Evolutionary conservation across 2,113 vertebrate genomes (phyloP).

Genomic region (Pleuronectes platessa): DNA sequence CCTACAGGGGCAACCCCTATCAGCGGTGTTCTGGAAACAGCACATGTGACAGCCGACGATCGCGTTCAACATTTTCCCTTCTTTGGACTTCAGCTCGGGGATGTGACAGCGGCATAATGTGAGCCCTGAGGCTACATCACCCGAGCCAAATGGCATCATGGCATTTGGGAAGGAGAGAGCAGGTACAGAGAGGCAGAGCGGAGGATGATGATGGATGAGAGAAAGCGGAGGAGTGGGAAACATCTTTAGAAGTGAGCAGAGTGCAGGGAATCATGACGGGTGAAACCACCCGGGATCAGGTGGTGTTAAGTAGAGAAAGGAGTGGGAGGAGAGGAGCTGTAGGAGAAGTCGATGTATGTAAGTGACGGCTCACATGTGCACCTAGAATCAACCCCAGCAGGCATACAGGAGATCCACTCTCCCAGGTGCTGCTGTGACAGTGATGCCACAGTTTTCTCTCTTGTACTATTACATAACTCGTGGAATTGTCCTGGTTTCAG

Average conservation of each 20-base stretch:
- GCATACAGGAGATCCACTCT: constrained; percentile 34
- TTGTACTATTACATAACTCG: constrained; percentile 37
- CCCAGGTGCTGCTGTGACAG: constrained; percentile 48
- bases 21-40: constrained; percentile 27
- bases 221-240: constrained; percentile 22
- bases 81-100: constrained; percentile 44
- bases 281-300: constrained; percentile 34
- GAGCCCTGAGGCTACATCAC: constrained; percentile 53
- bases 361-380: constrained; percentile 33
- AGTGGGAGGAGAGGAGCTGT: constrained; percentile 25
- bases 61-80: constrained; percentile 36
- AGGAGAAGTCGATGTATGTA: constrained; percentile 30
- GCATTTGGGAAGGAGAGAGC: constrained; percentile 6
- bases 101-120: constrained; percentile 47
- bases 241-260: constrained; percentile 33
- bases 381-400: constrained; percentile 47
- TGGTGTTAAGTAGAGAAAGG: constrained; percentile 38
- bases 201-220: constrained; percentile 44
- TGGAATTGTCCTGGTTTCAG: constrained; percentile 25
- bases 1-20: constrained; percentile 8
- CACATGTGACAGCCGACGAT: constrained; percentile 15
- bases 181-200: constrained; percentile 11
- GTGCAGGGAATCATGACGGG: constrained; percentile 19
- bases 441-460: constrained; percentile 13
- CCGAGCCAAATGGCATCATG: constrained; percentile 30